A percentile compares a stretch with the other conserved stretches of the same genome.
Evolutionary conservation across 2,113 vertebrate genomes (phyloP).

Genomic region (Halichoerus grypus): DNA sequence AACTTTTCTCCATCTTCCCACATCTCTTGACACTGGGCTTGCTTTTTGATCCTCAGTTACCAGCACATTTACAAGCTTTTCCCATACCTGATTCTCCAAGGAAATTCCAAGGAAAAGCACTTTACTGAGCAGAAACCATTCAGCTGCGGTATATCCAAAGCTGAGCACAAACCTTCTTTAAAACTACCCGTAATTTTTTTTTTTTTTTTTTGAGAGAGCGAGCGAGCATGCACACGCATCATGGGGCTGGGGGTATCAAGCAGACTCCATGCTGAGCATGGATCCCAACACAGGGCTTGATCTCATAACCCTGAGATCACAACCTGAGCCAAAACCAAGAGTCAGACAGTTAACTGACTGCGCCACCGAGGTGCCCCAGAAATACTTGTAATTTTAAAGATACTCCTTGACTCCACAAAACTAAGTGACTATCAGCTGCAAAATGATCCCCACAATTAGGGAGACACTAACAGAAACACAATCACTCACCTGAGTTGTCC

Average conservation of each 20-base stretch:
- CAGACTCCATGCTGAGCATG: neutral
- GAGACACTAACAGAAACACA: slow-evolving; percentile 12
- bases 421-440: neutral
- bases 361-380: neutral
- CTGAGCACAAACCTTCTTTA: neutral
- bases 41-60: neutral
- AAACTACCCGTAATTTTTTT: neutral
- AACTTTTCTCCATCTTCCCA: neutral
- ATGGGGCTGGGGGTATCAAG: neutral
- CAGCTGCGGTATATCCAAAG: neutral
- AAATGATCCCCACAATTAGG: neutral
- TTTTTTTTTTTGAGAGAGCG: neutral
- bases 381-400: neutral
- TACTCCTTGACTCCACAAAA: neutral
- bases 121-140: neutral
- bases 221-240: neutral
- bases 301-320: neutral
- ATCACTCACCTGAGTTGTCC: neutral
- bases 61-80: neutral
- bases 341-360: neutral
- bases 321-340: neutral
- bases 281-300: neutral
- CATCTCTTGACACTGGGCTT: neutral
- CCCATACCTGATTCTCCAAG: neutral
- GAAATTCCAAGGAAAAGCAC: neutral